Evolutionary conservation across 2,888 invertebrate genomes (phyloP).

Genomic region (Chymomyza amoena): DNA sequence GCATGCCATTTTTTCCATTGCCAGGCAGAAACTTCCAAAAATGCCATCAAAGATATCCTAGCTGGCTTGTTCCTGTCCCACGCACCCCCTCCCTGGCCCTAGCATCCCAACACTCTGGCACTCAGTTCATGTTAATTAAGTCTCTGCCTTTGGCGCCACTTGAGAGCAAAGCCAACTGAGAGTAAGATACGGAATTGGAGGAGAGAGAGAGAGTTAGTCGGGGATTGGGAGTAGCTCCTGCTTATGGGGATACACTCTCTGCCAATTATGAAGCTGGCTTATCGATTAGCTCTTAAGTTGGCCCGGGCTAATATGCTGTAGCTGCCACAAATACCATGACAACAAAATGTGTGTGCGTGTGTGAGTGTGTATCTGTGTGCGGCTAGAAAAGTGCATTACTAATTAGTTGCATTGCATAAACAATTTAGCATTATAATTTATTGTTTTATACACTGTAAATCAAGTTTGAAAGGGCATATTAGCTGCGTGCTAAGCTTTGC

Average conservation of each 20-base stretch:
- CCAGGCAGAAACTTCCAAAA: constrained; percentile 27
- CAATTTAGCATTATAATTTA: constrained; percentile 61
- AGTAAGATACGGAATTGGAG: neutral
- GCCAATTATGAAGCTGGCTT: constrained; percentile 2
- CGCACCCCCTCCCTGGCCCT: too few species aligned
- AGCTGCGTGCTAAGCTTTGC: too few species aligned
- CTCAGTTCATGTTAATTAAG: constrained; percentile 58
- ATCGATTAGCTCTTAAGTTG: constrained; percentile 47
- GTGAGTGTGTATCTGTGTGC: neutral
- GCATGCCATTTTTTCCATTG: neutral
- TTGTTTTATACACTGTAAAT: constrained; percentile 39
- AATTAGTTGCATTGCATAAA: constrained; percentile 67
- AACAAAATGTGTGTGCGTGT: neutral
- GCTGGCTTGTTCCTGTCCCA: too few species aligned
- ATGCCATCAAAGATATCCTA: constrained; percentile 13
- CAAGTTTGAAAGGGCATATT: too few species aligned
- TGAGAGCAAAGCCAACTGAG: neutral
- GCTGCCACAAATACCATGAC: neutral
- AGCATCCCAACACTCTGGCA: constrained; percentile 37
- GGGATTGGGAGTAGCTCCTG: too few species aligned
- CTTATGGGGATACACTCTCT: neutral
- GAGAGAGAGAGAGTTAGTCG: too few species aligned
- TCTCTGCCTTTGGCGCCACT: constrained; percentile 14
- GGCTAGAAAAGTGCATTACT: constrained; percentile 32
- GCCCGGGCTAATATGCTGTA: neutral